Evolutionary conservation across 37 sponge, comb jelly and placozoan genomes (phyloP).

Genomic region (Lycopodina hypogea): DNA sequence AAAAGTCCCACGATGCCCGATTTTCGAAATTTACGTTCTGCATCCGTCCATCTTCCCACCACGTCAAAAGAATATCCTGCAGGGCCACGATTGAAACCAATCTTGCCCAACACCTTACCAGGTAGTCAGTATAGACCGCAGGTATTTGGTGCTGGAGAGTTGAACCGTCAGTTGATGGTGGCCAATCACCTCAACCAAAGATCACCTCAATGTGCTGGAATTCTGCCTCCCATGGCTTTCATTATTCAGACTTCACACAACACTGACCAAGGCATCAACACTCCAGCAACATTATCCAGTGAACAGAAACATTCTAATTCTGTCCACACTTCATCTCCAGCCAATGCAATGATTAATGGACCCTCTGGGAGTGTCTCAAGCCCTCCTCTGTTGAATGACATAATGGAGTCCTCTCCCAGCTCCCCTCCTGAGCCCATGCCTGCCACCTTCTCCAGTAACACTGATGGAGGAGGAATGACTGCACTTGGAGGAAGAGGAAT

Average conservation of each 20-base stretch:
- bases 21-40: conserved; percentile 11
- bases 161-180: not conserved
- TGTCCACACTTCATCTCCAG: not conserved
- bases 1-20: conserved; percentile 52
- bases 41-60: not conserved
- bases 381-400: not conserved
- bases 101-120: conserved; percentile 11
- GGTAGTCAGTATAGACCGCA: not conserved
- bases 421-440: conserved; percentile 6
- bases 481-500: no score
- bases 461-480: not conserved
- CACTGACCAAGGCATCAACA: not conserved
- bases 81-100: conserved; percentile 8
- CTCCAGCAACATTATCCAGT: no score
- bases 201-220: not conserved
- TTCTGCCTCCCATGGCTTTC: conserved; percentile 35
- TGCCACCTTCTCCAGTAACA: not conserved
- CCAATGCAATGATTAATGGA: not conserved
- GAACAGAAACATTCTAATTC: not conserved
- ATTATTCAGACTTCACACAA: conserved; percentile 24
- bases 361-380: not conserved
- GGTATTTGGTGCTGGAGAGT: no score
- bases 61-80: not conserved
- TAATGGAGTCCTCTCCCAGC: not conserved
- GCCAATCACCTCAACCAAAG: not conserved